A percentile compares a stretch with the other conserved stretches of the same genome.
phyloP scores from a whole-genome alignment of 2,113 vertebrate genomes.

The Coptodon bakossiorum region DNA sequence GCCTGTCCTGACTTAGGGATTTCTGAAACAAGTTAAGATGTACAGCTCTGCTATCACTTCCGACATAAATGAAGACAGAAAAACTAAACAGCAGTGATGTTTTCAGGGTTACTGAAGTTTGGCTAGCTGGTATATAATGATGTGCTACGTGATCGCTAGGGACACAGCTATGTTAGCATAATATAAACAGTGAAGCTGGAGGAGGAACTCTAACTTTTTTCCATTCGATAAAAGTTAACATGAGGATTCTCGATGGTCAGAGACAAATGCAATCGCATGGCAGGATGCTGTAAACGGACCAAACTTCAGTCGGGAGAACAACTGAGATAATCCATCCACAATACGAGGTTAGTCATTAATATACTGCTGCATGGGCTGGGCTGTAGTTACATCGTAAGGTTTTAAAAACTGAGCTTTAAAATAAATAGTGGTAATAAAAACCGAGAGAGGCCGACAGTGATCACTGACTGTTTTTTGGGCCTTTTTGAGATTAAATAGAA shows the following conservation, averaged over 20 bases:
- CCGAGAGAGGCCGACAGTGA: background rate
- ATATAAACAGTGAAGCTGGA: background rate
- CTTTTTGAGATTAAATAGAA: background rate
- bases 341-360: background rate
- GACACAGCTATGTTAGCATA: background rate
- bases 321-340: background rate
- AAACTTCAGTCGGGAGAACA: background rate
- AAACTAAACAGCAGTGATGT: background rate
- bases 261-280: background rate
- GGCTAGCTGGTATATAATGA: background rate
- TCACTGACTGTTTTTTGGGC: background rate
- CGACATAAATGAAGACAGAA: background rate
- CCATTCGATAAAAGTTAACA: rapidly evolving
- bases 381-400: background rate
- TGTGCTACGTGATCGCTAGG: rapidly evolving
- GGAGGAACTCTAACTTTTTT: background rate
- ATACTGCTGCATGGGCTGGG: background rate
- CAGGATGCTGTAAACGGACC: background rate
- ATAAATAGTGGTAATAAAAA: background rate
- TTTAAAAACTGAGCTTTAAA: background rate
- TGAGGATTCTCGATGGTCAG: background rate
- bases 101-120: background rate
- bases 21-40: background rate
- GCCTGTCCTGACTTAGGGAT: rapidly evolving
- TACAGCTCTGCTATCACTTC: background rate